Conservation (phyloP, 2,888 invertebrate genomes). For the Eupsilia transversa region DNA sequence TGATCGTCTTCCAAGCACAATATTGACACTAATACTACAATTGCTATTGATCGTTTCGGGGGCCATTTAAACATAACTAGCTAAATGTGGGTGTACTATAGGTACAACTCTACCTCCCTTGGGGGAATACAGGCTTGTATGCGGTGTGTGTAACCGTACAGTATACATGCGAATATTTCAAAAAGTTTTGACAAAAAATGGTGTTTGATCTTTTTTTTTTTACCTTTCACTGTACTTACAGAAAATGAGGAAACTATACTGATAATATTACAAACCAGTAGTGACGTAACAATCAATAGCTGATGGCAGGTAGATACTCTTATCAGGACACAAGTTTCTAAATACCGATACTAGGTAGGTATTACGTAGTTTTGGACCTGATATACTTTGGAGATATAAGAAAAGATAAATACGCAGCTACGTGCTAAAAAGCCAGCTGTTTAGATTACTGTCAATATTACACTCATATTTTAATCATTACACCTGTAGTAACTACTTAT, state of each 20-base stretch:
- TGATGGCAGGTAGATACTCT: conserved; percentile 13
- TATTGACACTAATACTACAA: no score
- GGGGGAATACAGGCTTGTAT: not conserved
- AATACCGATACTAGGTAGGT: not conserved
- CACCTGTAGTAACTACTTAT: conserved; percentile 9
- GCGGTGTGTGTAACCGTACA: not conserved
- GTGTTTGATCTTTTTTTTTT: not conserved
- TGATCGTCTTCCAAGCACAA: no score
- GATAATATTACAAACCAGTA: conserved; percentile 14
- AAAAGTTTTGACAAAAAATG: not conserved
- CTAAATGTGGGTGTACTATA: not conserved
- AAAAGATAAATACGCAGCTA: conserved; percentile 29
- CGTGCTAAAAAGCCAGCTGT: conserved; percentile 28
- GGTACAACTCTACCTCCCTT: not conserved
- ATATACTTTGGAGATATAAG: conserved; percentile 10
- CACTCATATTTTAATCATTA: not conserved
- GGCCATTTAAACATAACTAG: not conserved
- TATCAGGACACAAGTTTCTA: conserved; percentile 38
- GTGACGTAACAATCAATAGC: not conserved
- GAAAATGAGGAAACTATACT: conserved; percentile 11
- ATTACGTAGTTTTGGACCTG: conserved; percentile 4
- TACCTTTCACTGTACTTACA: not conserved
- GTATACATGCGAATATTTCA: not conserved
- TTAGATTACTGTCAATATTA: conserved; percentile 3
- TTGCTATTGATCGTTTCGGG: no score